phyloP scores from a whole-genome alignment of 2,797 vertebrate genomes.

The Meda fulgida region DNA sequence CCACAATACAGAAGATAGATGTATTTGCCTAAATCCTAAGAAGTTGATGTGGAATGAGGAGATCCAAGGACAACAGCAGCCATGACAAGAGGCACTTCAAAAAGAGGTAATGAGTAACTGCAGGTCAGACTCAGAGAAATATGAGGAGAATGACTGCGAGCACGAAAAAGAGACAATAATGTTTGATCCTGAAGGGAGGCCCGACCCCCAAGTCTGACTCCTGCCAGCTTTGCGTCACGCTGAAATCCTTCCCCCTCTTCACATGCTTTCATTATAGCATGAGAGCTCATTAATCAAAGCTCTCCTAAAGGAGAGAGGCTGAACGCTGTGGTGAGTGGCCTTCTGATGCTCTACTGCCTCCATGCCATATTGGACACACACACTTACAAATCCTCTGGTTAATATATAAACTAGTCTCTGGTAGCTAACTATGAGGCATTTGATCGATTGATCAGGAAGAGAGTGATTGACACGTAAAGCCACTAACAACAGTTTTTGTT shows the following conservation, averaged over 20 bases:
- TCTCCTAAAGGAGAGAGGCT: slow-evolving; percentile 50
- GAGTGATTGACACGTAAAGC: background rate
- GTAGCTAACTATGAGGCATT: background rate
- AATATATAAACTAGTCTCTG: background rate
- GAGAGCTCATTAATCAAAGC: slow-evolving; percentile 76
- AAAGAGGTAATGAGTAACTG: slow-evolving; percentile 73
- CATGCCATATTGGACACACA: slow-evolving; percentile 34
- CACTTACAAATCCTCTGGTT: background rate
- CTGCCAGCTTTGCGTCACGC: slow-evolving; percentile 61
- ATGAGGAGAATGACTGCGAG: slow-evolving; percentile 42
- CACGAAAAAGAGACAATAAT: slow-evolving; percentile 28
- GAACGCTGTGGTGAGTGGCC: slow-evolving; percentile 43
- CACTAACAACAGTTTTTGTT: background rate
- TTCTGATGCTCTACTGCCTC: slow-evolving; percentile 54
- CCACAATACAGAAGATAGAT: slow-evolving; percentile 53
- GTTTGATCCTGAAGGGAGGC: slow-evolving; percentile 45
- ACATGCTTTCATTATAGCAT: slow-evolving; percentile 70
- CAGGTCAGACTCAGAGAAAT: slow-evolving; percentile 71
- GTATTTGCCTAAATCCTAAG: slow-evolving; percentile 68
- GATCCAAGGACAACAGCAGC: slow-evolving; percentile 69
- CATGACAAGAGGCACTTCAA: slow-evolving; percentile 63
- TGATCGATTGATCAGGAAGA: background rate
- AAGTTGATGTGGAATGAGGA: slow-evolving; percentile 69
- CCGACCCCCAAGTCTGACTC: slow-evolving; percentile 41
- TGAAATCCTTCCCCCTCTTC: slow-evolving; percentile 68